These are phyloP conservation scores for Trachymyrmex cornetzi DNA, from an alignment of 1,140 invertebrate species.

Conservation along the genomic window DNA sequence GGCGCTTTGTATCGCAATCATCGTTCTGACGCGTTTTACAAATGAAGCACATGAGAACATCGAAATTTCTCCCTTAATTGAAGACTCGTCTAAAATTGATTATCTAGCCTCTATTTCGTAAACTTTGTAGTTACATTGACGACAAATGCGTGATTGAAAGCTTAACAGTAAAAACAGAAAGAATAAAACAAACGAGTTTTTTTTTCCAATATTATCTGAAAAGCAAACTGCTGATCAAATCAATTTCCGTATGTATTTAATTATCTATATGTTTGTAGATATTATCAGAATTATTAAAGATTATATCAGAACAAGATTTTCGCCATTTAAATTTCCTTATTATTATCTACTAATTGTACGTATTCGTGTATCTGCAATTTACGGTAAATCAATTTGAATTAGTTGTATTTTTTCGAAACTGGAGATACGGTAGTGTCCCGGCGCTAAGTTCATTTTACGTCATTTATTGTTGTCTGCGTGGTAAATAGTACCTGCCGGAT, in stretches of 20 bases:
- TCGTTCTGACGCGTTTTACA: not conserved
- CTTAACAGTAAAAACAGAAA: not conserved
- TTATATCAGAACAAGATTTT: not conserved
- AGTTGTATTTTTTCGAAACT: not conserved
- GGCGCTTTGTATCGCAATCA: constrained; percentile 4
- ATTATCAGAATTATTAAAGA: not conserved
- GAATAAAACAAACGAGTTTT: not conserved
- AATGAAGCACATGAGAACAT: not conserved
- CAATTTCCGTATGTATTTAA: not conserved
- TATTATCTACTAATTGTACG: not conserved
- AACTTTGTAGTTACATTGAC: constrained; percentile 9
- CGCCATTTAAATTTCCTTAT: not conserved
- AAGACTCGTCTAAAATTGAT: constrained; percentile 32
- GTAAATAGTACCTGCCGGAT: not conserved
- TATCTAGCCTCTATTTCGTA: not conserved
- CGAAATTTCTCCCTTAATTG: constrained; percentile 15
- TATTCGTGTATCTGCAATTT: not conserved
- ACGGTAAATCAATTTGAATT: not conserved
- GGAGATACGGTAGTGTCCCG: no score
- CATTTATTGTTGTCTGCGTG: not conserved
- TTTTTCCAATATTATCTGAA: not conserved
- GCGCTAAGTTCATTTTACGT: not conserved
- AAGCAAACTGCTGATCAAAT: not conserved
- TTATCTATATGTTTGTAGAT: not conserved
- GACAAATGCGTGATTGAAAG: not conserved